Base-by-base conservation (phyloP, 2,113 vertebrate genomes). In the Pelmatolapia mariae region DNA sequence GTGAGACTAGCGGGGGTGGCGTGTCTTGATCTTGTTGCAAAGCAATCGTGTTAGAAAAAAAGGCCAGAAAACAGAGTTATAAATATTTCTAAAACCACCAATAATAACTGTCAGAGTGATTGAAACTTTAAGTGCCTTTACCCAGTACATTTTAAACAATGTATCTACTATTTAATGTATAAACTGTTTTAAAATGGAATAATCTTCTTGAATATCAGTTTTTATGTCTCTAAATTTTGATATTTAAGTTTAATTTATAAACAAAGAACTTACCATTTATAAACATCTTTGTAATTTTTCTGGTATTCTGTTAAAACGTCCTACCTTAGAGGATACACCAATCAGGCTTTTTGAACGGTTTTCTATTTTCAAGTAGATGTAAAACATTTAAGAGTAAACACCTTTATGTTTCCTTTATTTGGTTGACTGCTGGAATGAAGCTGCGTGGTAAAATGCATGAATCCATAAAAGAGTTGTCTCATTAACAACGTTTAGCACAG, bases 391-490 rank as follows among this genome's bases (percentile, higher is more conserved):
- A 66, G 61, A 87, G 85, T 82, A 76, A 87, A 85, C 15, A 56
- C 33, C 19, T 31, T 82, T n/a, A 0, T 59, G 78, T 76, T 80
- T 12, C 66, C 31, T 90, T 73, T 73, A 26, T 10, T 10, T 88
- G 82, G 59, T 18, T 87, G 53, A 53, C 87, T 87, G 61, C 81
- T 81, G 36, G 81, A 86, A 89, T 86, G 10, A 87, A 79, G 52
- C 26, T 8, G 87, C 89, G 47, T 86, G 82, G 83, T 84, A 61
- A 89, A 81, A 85, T 89, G 86, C 84, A 88, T 89, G 47, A 76
- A 87, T 53, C 47, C 43, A 43, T 79, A 63, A 53, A 38, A 83
- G 26, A 31, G 50, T 68, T n/a, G 86, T 53, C 53, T 66, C 57
- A 86, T 83, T 82, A 87, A 87, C 76, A 66, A 26, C 40, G 24